Evolutionary conservation across 2,888 invertebrate species (phyloP), one percentile per base, ranked within the genome.

Genomic region (Polietes domitor): DNA sequence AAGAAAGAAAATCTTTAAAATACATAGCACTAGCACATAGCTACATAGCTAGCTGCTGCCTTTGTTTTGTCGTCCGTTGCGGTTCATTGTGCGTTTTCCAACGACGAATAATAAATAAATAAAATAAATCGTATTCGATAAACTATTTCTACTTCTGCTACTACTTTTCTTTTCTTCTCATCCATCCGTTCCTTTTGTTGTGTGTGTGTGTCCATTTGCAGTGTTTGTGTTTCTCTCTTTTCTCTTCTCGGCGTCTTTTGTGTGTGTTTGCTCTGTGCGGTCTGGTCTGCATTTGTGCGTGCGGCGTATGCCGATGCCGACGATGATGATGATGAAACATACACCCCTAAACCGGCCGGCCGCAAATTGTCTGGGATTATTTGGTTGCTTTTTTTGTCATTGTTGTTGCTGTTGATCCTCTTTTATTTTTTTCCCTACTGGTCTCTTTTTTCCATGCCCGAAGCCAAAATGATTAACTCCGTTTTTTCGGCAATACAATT

Each of bases 211-310:
- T 37, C 65, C 24, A 19, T 41, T 68, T n/a, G n/a, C n/a, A 21
- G 41, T 10, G 9, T 41, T 41, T 58, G 24, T 21, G 4, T 58
- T 58, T 58, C n/a, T 37, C 53, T 53, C 53, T 58, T 58, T 24
- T 24, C 15, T 24, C 21, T 55, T 19, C 19, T 41, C n/a, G n/a
- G n/a, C n/a, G n/a, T 63, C 37, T 41, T 41, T 26, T 63, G 4
- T 15, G 2, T 26, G 28, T 19, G 15, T 32, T 4, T 17, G 17
- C 37, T 32, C 63, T 65, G 32, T 4, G 32, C 4, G 32, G 32
- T 32, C 4, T 6, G 47, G 47, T n/a, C 47, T 4, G 32, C 55
- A 84, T 80, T 85, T 73, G 72, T 84, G 76, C 71, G 72, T 55
- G 71, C 26, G 28, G 50, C 37, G 37, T 37, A 1, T 9, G 37